phyloP scores from a whole-genome alignment of 2,888 invertebrate species.

The Pseudoips prasinana region DNA sequence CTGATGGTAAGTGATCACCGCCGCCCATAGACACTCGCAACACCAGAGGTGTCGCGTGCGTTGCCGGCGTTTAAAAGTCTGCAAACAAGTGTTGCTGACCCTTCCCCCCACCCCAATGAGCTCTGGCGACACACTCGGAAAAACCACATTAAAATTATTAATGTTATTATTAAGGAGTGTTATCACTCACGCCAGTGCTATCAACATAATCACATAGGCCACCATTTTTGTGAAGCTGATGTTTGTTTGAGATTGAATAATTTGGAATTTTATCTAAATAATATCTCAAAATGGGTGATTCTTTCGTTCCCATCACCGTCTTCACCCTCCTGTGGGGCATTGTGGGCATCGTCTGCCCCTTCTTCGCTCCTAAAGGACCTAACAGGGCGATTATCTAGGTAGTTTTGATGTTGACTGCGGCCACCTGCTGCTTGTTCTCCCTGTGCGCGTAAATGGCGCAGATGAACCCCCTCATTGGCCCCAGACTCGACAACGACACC shows the following conservation, averaged over 20 bases:
- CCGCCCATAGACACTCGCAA: too few species aligned
- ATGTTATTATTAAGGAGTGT: too few species aligned
- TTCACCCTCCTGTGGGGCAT: conserved; percentile 93
- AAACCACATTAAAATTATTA: too few species aligned
- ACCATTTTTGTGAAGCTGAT: conserved; percentile 75
- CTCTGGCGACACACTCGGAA: too few species aligned
- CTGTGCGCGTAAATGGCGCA: conserved; percentile 95
- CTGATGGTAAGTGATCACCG: too few species aligned
- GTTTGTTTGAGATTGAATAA: conserved; percentile 55
- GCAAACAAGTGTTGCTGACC: too few species aligned
- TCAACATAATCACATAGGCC: conserved; percentile 58
- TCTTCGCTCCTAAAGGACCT: conserved; percentile 94
- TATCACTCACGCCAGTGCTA: conserved; percentile 49
- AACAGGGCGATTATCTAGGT: conserved; percentile 94
- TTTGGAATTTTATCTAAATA: conserved; percentile 48
- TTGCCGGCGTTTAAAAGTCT: too few species aligned
- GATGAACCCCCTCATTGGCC: conserved; percentile 96
- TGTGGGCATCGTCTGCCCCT: conserved; percentile 92
- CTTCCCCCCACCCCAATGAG: too few species aligned
- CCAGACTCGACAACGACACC: conserved; percentile 86
- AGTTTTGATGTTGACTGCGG: conserved; percentile 91
- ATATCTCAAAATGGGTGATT: conserved; percentile 87
- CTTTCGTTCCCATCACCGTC: conserved; percentile 88
- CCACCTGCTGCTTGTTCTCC: conserved; percentile 96
- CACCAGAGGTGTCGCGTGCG: too few species aligned